Percentiles rank a stretch among this genome's conserved stretches.
Conservation (phyloP, 2,113 vertebrate genomes). For the Lepisosteus osseus region DNA sequence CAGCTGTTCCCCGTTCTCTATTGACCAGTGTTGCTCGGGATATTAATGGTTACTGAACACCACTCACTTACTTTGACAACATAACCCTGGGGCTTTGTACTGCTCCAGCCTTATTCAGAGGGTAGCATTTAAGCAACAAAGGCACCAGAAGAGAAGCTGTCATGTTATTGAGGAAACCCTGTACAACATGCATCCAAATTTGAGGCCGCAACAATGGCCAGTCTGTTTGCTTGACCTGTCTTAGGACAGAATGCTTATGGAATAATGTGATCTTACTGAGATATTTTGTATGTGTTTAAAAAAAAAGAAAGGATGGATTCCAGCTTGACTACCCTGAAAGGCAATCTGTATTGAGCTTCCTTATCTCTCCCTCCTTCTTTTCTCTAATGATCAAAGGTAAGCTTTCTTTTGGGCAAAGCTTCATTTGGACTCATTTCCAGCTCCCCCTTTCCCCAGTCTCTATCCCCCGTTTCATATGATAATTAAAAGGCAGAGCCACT, state of each 20-base stretch:
- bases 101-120: constrained; percentile 35
- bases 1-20: constrained; percentile 60
- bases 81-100: constrained; percentile 31
- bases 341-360: constrained; percentile 25
- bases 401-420: constrained; percentile 30
- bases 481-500: constrained; percentile 30
- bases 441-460: constrained; percentile 8
- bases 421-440: constrained; percentile 31
- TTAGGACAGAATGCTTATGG: constrained; percentile 47
- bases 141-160: constrained; percentile 34
- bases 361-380: constrained; percentile 19
- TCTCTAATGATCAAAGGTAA: constrained; percentile 68
- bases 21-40: constrained; percentile 42
- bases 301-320: constrained; percentile 35
- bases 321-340: constrained; percentile 34
- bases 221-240: constrained; percentile 68
- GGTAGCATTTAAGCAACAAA: constrained; percentile 48
- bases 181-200: constrained; percentile 41
- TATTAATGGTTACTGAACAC: constrained; percentile 39
- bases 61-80: constrained; percentile 24
- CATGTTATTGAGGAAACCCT: constrained; percentile 51
- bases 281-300: constrained; percentile 58
- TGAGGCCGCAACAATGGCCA: constrained; percentile 56
- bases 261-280: constrained; percentile 63
- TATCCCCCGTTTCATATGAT: constrained; percentile 28